These are phyloP conservation scores for Tanypteryx hageni DNA, from an alignment of 2,888 invertebrate species.

Conservation along the genomic window DNA sequence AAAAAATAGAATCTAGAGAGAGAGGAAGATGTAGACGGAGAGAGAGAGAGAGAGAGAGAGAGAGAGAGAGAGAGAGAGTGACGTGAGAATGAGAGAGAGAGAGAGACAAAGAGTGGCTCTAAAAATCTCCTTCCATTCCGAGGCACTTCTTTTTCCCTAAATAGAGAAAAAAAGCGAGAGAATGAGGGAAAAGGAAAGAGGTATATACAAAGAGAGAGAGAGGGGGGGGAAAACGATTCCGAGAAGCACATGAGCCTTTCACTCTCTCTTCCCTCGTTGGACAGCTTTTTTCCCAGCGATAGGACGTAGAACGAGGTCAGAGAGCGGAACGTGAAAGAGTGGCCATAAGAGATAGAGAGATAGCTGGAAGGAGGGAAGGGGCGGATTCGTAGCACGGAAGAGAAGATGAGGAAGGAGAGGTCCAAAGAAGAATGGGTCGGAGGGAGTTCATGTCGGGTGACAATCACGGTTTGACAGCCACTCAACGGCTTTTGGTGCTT, in stretches of 20 bases:
- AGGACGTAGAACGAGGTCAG: background rate
- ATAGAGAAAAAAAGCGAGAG: background rate
- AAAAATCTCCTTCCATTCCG: no score
- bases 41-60: background rate
- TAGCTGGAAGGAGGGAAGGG: background rate
- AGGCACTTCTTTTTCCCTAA: background rate
- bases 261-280: background rate
- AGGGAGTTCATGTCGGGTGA: constrained; percentile 14
- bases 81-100: background rate
- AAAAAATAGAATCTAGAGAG: no score
- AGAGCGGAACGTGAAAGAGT: background rate
- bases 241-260: constrained; percentile 8
- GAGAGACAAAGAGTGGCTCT: background rate
- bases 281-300: background rate
- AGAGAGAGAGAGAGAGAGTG: background rate
- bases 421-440: background rate
- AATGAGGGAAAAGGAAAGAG: background rate
- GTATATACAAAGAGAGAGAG: no score
- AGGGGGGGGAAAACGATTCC: background rate
- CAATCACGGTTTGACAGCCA: constrained; percentile 32
- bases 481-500: constrained; percentile 27
- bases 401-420: background rate
- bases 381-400: background rate
- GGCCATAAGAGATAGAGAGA: background rate
- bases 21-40: no score